Conservation (phyloP, 35 echinoderm and acorn worm species). For the Acanthaster planci region DNA sequence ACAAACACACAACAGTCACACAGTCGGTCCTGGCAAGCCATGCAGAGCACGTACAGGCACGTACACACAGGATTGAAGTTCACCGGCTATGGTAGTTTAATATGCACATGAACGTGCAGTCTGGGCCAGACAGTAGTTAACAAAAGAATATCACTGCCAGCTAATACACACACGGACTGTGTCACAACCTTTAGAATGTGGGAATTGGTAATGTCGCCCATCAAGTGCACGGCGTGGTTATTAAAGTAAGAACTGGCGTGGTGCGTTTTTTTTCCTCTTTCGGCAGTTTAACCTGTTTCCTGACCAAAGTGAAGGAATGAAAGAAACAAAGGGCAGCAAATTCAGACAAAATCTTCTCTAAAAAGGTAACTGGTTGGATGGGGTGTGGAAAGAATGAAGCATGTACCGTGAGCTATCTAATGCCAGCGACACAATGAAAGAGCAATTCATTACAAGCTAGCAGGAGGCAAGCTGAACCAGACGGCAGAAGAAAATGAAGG, state of each 20-base stretch:
- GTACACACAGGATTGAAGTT: neutral
- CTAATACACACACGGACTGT: conserved; percentile 2
- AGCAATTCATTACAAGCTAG: too few species aligned
- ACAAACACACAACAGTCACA: too few species aligned
- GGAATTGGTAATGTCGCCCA: neutral
- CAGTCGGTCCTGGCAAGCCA: neutral
- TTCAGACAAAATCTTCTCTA: too few species aligned
- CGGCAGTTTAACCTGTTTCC: neutral
- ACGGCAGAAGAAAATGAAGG: too few species aligned
- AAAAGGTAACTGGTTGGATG: too few species aligned
- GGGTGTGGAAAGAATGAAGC: too few species aligned
- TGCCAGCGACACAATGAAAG: too few species aligned
- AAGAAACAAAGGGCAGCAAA: too few species aligned
- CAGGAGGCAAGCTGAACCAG: too few species aligned
- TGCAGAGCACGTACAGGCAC: neutral
- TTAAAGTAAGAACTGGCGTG: neutral
- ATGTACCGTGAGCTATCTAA: too few species aligned
- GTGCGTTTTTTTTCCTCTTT: neutral
- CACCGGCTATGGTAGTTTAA: neutral
- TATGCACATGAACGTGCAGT: conserved; percentile 8
- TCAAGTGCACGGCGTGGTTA: conserved; percentile 15
- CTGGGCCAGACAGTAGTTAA: conserved; percentile 23
- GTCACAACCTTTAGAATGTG: conserved; percentile 26
- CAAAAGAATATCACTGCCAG: conserved; percentile 6
- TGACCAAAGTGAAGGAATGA: too few species aligned